Conservation (phyloP, 2,888 invertebrate genomes). For the Epirrhoe alternata region DNA sequence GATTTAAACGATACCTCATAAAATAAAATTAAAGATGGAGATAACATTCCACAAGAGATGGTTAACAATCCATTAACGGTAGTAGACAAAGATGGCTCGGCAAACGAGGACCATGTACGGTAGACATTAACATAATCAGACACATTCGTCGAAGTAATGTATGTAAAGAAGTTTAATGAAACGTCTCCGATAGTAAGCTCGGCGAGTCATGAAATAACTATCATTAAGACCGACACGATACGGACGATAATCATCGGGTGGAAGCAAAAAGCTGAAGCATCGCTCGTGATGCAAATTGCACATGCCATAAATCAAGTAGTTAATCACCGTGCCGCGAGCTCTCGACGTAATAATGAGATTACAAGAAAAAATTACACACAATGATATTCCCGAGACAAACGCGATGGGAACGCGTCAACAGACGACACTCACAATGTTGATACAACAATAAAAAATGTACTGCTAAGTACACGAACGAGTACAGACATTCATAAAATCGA, state of each 20-base stretch:
- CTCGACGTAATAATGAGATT: conserved; percentile 80
- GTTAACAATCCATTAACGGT: conserved; percentile 75
- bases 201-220: conserved; percentile 82
- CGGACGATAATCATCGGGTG: conserved; percentile 81
- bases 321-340: conserved; percentile 77
- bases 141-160: conserved; percentile 80
- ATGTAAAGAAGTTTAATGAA: conserved; percentile 82
- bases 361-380: conserved; percentile 77
- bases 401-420: conserved; percentile 58
- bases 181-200: conserved; percentile 77
- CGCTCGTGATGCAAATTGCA: conserved; percentile 82
- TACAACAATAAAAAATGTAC: conserved; percentile 38
- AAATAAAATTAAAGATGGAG: conserved; percentile 44
- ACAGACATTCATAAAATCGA: conserved; percentile 49
- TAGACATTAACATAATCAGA: conserved; percentile 79
- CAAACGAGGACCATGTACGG: conserved; percentile 67
- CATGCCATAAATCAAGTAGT: conserved; percentile 81
- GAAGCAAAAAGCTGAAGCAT: conserved; percentile 80
- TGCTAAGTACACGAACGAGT: conserved; percentile 26
- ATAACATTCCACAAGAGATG: conserved; percentile 52
- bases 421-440: conserved; percentile 54
- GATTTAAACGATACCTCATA: conserved; percentile 30
- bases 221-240: conserved; percentile 83
- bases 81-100: conserved; percentile 66
- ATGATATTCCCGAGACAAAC: conserved; percentile 57